Percentiles rank a stretch among this genome's conserved stretches.
Conservation (phyloP, 37 sponge, comb jelly and placozoan genomes). For the Oscarella lobularis region DNA sequence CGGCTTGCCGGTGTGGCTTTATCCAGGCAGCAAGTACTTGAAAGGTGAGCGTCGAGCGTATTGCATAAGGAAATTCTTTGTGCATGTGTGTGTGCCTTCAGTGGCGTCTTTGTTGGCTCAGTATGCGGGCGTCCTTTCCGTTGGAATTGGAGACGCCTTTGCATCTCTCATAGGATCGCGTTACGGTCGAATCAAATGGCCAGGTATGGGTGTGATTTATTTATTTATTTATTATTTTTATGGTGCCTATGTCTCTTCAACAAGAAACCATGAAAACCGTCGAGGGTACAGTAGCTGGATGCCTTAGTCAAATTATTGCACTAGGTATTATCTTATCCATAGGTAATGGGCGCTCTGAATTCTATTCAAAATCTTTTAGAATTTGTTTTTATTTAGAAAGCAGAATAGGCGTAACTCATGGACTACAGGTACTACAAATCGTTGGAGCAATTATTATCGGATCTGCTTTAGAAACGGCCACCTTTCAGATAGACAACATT, state of each 20-base stretch:
- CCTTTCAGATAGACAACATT: neutral
- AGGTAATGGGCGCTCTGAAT: neutral
- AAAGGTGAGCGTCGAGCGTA: neutral
- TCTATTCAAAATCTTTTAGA: too few species aligned
- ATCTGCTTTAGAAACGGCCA: neutral
- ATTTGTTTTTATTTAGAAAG: too few species aligned
- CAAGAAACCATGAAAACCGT: neutral
- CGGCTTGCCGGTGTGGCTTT: conserved; percentile 72
- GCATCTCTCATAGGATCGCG: conserved; percentile 55
- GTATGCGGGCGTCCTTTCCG: conserved; percentile 72
- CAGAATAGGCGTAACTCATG: too few species aligned
- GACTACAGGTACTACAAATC: too few species aligned
- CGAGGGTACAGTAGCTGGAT: neutral
- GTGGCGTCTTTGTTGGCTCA: conserved; percentile 39
- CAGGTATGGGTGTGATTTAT: neutral
- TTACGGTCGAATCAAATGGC: conserved; percentile 27
- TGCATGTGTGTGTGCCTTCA: neutral
- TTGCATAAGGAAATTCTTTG: neutral
- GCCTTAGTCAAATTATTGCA: neutral
- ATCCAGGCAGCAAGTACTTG: conserved; percentile 21
- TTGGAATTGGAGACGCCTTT: conserved; percentile 74
- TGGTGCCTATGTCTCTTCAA: neutral
- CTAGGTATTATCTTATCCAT: neutral
- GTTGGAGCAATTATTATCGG: neutral
- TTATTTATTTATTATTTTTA: neutral